Evolutionary conservation across 2,888 invertebrate genomes (phyloP), one percentile per base, ranked within the genome.

Genomic region (Chrysopilus asiliformis): DNA sequence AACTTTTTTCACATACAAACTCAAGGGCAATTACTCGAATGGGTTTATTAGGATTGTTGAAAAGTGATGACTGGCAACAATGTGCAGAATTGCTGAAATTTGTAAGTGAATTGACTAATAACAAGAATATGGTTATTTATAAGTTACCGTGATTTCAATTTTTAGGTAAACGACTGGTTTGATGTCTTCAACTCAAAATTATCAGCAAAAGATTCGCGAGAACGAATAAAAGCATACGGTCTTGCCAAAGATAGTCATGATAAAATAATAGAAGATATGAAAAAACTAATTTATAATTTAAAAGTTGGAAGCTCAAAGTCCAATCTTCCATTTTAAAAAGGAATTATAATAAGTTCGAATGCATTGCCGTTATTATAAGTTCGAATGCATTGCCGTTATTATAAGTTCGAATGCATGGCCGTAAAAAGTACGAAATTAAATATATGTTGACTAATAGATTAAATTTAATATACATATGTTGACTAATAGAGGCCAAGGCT

Each of bases 251-350:
- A 34, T 26, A 20, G 25, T 2, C 49, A 50, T 43, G 34, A 45
- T 16, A 5, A 34, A 13, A 45, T 49, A 29, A 10, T 52, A 16
- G 35, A 45, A 18, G 18, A 41, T 37, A 47, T 49, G 45, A 37
- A 29, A 14, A 20, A 43, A 13, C 30, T 32, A 15, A 45, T 45
- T 10, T 18, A 14, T 14, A 38, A 35, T 39, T 31, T 49, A 20
- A 39, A 44, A 37, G 39, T 42, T 7, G 44, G 41, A 34, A 43
- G 37, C 4, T 42, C 27, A 27, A 35, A 34, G 24, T 32, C 16
- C 26, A 30, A 48, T 12, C 33, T 47, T 10, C 49, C 49, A 17
- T 51, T 50, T 38, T 47, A 50, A 39, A 45, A 43, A 40, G 47
- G 44, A 14, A 44, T 47, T 30, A 8, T 49, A 8, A 42, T 44